Evolutionary conservation across 2,888 invertebrate genomes (phyloP), one percentile per base, ranked within the genome.

Genomic region (Acleris cristana): DNA sequence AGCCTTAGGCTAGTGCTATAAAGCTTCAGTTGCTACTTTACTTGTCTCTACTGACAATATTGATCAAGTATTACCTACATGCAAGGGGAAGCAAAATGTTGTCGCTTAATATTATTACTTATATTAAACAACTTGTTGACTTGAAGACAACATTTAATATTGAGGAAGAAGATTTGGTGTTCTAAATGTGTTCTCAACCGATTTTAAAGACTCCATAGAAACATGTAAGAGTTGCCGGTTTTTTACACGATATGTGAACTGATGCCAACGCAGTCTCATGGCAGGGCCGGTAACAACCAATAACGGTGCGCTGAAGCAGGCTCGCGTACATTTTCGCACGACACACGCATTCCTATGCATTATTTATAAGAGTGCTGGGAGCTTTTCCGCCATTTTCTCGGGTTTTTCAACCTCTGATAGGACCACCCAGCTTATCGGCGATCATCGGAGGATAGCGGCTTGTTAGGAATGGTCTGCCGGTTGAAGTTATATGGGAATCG

Each of bases 381-480:
- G 83, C 79, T 87, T 88, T 90, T 88, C 88, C 86, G 81, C 79
- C 82, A 80, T 89, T 87, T 88, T 85, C 85, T 84, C 52, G 71
- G 72, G 74, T 81, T 85, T 82, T 81, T 87, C 82, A 71, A 59
- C 68, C 76, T 73, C 72, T 73, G 67, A 72, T 72, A 65, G 84
- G 70, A 71, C 72, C 72, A 72, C 72, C 74, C 70, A 65, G 58
- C 62, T 49, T 63, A 74, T 70, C 71, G 61, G 61, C 69, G 58
- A 69, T 70, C 55, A 53, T 59, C 65, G 55, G 19, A 16, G 52
- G 67, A 70, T 70, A 64, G 70, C 67, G 53, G 56, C 67, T 73
- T 70, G 72, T 73, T 72, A 69, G 65, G 56, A 55, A n/a, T 34
- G 30, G 48, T 30, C 58, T 64, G 54, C 45, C 48, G 12, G 19